Percentiles rank a stretch among this genome's conserved stretches.
phyloP scores from a whole-genome alignment of 2,797 vertebrate species.

The Spatula versicolor region DNA sequence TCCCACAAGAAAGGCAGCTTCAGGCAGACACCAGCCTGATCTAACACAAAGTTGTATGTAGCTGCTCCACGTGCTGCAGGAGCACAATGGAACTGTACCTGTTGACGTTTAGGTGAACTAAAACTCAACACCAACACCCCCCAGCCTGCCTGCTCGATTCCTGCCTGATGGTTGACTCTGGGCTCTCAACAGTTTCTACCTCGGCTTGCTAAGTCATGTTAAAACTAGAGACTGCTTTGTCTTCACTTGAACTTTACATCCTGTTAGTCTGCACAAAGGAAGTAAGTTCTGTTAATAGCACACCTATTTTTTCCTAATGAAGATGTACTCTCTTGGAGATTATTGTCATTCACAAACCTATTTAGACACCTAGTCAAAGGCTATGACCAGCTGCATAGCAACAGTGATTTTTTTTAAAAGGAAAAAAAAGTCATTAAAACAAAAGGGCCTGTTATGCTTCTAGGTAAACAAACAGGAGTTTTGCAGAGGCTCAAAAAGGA shows the following conservation, averaged over 20 bases:
- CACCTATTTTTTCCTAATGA: conserved; percentile 12
- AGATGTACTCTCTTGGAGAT: not conserved
- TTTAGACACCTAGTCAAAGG: not conserved
- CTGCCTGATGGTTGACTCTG: not conserved
- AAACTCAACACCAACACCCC: not conserved
- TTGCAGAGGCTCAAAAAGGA: conserved; percentile 40
- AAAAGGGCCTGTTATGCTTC: conserved; percentile 42
- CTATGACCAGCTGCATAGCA: not conserved
- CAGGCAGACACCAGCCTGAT: not conserved
- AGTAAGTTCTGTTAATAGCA: not conserved
- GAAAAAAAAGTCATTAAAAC: conserved; percentile 40
- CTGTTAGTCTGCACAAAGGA: conserved; percentile 47
- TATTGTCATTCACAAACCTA: not conserved
- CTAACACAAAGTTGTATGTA: not conserved
- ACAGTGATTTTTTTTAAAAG: not conserved
- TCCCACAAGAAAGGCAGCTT: not conserved
- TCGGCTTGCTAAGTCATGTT: not conserved
- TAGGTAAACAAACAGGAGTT: conserved; percentile 53
- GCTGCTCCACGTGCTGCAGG: not conserved
- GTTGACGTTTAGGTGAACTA: not conserved
- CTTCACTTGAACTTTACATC: conserved; percentile 44
- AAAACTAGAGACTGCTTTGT: not conserved
- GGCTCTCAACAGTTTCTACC: not conserved
- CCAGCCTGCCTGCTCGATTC: not conserved
- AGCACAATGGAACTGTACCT: not conserved